Percentiles rank a stretch among this genome's conserved stretches.
These are phyloP conservation scores for Epistrophe grossulariae DNA, from an alignment of 2,888 invertebrate genomes.

Conservation along the genomic window DNA sequence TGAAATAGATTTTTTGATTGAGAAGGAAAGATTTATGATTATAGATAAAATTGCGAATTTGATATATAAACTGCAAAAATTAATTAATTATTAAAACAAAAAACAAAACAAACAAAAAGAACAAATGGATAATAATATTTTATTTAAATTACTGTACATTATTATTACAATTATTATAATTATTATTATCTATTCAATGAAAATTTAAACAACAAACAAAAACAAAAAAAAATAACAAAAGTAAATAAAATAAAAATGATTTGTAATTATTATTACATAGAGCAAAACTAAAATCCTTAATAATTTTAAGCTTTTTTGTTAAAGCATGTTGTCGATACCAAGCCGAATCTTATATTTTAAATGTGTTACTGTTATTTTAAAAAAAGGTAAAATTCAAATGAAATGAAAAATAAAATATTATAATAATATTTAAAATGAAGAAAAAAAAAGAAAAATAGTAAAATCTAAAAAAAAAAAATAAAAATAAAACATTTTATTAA, in stretches of 20 bases:
- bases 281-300: constrained; percentile 75
- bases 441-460: constrained; percentile 77
- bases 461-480: constrained; percentile 64
- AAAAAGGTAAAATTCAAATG: constrained; percentile 75
- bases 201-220: constrained; percentile 48
- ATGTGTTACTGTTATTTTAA: constrained; percentile 77
- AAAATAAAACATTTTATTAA: constrained; percentile 76
- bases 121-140: constrained; percentile 66
- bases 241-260: constrained; percentile 58
- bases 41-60: constrained; percentile 59
- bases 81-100: constrained; percentile 23
- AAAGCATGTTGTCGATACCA: constrained; percentile 77
- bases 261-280: constrained; percentile 75
- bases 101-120: constrained; percentile 10
- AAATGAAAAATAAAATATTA: constrained; percentile 76
- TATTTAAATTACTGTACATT: constrained; percentile 69
- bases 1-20: constrained; percentile 62
- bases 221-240: constrained; percentile 12
- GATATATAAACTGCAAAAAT: constrained; percentile 61
- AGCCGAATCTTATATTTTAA: constrained; percentile 76
- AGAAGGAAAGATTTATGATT: constrained; percentile 46
- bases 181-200: constrained; percentile 66
- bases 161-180: constrained; percentile 69
- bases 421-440: constrained; percentile 76
- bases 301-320: constrained; percentile 76